These are phyloP conservation scores for Solenodon paradoxus DNA, from an alignment of 2,113 vertebrate species.

Conservation along the genomic window DNA sequence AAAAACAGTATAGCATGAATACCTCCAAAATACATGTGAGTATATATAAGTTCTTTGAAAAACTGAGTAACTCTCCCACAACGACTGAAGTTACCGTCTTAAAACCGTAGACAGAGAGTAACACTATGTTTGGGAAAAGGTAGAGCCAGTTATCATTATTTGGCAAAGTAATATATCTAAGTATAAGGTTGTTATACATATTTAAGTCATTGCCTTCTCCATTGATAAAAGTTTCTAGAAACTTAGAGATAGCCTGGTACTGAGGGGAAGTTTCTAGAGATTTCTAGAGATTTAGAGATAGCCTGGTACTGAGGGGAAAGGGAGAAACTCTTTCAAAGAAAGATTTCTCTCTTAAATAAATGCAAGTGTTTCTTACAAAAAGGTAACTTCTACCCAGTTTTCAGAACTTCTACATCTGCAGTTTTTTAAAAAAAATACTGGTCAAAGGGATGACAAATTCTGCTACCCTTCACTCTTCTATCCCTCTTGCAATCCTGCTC, in stretches of 20 bases:
- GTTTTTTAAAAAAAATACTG: too few species aligned
- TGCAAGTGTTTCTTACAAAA: too few species aligned
- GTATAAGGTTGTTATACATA: neutral
- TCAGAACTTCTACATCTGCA: too few species aligned
- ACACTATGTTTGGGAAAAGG: neutral
- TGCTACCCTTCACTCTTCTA: neutral
- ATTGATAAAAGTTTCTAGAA: neutral
- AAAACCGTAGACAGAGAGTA: neutral
- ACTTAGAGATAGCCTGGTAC: neutral
- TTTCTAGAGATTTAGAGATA: neutral
- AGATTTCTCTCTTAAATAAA: too few species aligned
- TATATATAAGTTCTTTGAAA: neutral
- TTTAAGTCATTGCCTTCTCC: too few species aligned
- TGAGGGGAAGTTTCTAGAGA: too few species aligned
- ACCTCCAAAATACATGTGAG: neutral
- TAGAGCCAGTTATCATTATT: neutral
- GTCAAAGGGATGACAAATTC: neutral
- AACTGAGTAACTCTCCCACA: neutral
- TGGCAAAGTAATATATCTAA: neutral
- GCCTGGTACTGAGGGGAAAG: too few species aligned
- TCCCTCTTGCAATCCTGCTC: neutral
- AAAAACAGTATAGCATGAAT: neutral
- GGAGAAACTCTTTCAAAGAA: too few species aligned
- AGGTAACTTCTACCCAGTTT: too few species aligned
- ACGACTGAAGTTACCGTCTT: neutral